phyloP scores from a whole-genome alignment of 2,888 invertebrate species.

The Amphipoea lucens region DNA sequence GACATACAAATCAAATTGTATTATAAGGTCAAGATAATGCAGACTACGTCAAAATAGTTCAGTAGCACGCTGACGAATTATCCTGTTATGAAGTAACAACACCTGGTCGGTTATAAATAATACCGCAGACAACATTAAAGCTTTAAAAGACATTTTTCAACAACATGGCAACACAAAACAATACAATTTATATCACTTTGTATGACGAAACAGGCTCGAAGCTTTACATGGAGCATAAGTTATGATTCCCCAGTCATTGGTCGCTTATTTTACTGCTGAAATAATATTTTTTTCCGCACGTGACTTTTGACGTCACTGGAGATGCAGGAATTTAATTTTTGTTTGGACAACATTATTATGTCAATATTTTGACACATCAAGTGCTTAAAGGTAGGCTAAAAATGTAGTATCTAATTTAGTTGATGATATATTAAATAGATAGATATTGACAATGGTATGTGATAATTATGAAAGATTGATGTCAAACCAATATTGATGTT shows the following conservation, averaged over 20 bases:
- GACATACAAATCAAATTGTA: constrained; percentile 11
- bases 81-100: constrained; percentile 20
- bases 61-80: constrained; percentile 25
- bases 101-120: constrained; percentile 27
- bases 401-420: not conserved
- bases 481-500: constrained; percentile 2
- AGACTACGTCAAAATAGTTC: constrained; percentile 27
- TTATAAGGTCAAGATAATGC: constrained; percentile 3
- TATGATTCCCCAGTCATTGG: constrained; percentile 69
- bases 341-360: not conserved
- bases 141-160: constrained; percentile 54
- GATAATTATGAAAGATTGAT: not conserved
- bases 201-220: constrained; percentile 62
- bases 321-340: not conserved
- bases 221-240: constrained; percentile 64
- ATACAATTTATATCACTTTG: constrained; percentile 42
- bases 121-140: constrained; percentile 49
- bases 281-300: constrained; percentile 14
- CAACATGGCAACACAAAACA: constrained; percentile 58
- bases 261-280: constrained; percentile 28
- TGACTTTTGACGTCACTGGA: constrained; percentile 28
- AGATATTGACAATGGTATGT: not conserved
- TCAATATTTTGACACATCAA: constrained; percentile 47
- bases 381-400: constrained; percentile 8
- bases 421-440: not conserved